Evolutionary conservation across 2,797 vertebrate genomes (phyloP).

Genomic region (Poliocrania exsul): DNA sequence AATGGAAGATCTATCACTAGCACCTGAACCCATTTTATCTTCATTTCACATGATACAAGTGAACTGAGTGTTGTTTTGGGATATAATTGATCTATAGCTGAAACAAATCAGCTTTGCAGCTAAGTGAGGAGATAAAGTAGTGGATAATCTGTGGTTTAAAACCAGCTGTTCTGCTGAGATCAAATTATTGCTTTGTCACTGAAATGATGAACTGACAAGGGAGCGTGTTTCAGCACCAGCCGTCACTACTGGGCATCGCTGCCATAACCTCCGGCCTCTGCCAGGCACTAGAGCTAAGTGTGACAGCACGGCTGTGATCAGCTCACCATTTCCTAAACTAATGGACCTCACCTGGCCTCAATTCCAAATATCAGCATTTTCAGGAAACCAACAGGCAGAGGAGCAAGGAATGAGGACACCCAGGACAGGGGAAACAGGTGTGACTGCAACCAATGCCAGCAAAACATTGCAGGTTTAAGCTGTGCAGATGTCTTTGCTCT

Average conservation of each 20-base stretch:
- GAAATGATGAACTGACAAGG: conserved; percentile 25
- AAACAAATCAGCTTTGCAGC: conserved; percentile 32
- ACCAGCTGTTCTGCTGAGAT: conserved; percentile 48
- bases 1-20: conserved; percentile 8
- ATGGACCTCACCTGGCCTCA: conserved; percentile 49
- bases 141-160: conserved; percentile 45
- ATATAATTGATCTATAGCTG: conserved; percentile 28
- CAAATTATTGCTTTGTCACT: conserved; percentile 39
- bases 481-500: neutral
- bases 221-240: neutral
- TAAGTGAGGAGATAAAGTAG: conserved; percentile 54
- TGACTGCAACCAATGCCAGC: neutral
- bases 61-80: conserved; percentile 1
- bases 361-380: conserved; percentile 29
- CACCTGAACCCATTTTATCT: neutral
- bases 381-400: neutral
- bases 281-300: conserved; percentile 32
- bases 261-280: neutral
- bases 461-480: neutral
- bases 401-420: neutral
- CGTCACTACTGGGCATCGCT: neutral
- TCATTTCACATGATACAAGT: neutral
- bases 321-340: conserved; percentile 18
- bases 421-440: neutral
- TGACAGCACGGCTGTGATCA: conserved; percentile 37